Evolutionary conservation across 2,113 vertebrate genomes (phyloP), one percentile per base, ranked within the genome.

Genomic region (Hippopotamus amphibius): DNA sequence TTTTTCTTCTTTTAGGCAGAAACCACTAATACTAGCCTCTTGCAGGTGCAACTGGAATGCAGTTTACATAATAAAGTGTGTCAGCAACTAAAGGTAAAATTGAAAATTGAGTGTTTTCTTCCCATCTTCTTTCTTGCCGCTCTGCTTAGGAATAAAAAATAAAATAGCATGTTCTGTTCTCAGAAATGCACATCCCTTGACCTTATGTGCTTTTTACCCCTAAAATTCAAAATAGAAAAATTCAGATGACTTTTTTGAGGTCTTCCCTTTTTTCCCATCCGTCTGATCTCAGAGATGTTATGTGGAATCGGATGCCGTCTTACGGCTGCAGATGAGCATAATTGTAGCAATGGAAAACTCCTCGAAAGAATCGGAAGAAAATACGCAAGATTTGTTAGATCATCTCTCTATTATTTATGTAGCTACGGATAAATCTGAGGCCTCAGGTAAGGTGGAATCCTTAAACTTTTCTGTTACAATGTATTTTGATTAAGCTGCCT

Each of bases 321-420:
- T 99, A 97, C 99, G 98, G 92, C 98, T 99, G 98, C 99, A 99
- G 98, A 99, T 99, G 98, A 99, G 99, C 98, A 99, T 99, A 98
- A 99, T 98, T 14, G 98, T 99, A 80, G 98, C 98, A 83, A 98
- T 98, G 83, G 99, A 99, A 98, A 99, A 98, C 61, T 65, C 95
- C 91, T 99, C 99, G 3, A 97, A 99, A 88, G 99, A 99, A 98
- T 99, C 99, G 97, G 99, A 99, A 98, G 99, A 99, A 96, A 99
- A 99, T 97, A 99, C 99, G 97, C 99, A 99, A 76, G 99, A 99
- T 92, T 98, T 99, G 98, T 98, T 99, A 97, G 99, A 99, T 99
- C 99, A 99, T 98, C 99, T 99, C 97, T 98, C 99, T 98, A 98
- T 99, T 97, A 99, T 99, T 97, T 99, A 99, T 96, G 98, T 99